Evolutionary conservation across 2,797 vertebrate genomes (phyloP).

Genomic region (Etheostoma perlongum): DNA sequence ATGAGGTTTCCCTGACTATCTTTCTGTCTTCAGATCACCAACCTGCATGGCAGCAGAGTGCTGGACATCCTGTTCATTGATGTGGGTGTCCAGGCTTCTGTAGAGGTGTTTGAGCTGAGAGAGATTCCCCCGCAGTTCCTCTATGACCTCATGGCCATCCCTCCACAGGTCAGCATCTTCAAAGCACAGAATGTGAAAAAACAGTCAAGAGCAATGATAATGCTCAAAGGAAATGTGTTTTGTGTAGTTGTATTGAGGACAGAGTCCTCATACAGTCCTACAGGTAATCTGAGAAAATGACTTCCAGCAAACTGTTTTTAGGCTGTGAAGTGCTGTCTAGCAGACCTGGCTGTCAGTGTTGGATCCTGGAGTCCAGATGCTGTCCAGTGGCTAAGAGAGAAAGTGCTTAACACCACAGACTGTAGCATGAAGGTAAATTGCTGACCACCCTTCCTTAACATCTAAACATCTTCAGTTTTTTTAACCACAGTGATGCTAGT

Average conservation of each 20-base stretch:
- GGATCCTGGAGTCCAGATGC: slow-evolving; percentile 96
- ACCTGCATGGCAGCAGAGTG: slow-evolving; percentile 93
- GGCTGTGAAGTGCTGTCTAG: slow-evolving; percentile 93
- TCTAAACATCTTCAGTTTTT: neutral
- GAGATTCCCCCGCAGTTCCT: slow-evolving; percentile 92
- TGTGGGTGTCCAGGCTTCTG: slow-evolving; percentile 90
- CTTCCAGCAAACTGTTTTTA: slow-evolving; percentile 64
- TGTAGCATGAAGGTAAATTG: slow-evolving; percentile 88
- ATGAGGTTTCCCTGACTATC: neutral
- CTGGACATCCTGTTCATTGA: slow-evolving; percentile 95
- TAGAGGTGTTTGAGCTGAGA: slow-evolving; percentile 94
- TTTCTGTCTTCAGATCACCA: slow-evolving; percentile 88
- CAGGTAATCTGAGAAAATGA: slow-evolving; percentile 13
- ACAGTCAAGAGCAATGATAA: neutral
- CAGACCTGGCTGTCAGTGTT: slow-evolving; percentile 89
- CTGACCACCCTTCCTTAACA: neutral
- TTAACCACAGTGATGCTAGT: neutral
- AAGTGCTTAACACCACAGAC: slow-evolving; percentile 89
- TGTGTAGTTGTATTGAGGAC: neutral
- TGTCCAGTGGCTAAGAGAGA: slow-evolving; percentile 93
- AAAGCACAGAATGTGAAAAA: neutral
- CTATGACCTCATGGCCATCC: slow-evolving; percentile 88
- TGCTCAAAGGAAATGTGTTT: neutral
- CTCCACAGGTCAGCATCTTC: slow-evolving; percentile 90
- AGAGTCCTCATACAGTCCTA: neutral